Base-by-base conservation (phyloP, 1,140 invertebrate species). In the Nebria ingens region DNA sequence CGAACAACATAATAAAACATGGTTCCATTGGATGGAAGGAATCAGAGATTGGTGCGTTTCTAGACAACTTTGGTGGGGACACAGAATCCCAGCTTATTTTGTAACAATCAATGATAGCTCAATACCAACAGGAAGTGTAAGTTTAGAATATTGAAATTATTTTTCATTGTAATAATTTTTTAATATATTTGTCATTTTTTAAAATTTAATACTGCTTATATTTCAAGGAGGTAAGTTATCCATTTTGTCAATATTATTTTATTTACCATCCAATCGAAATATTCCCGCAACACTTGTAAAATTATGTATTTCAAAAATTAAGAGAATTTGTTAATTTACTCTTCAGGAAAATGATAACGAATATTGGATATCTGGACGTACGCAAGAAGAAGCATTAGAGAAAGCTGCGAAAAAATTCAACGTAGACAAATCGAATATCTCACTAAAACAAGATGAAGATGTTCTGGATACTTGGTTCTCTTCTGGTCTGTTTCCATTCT, bases 391-490 rank as follows among this genome's bases (percentile, higher is more conserved):
- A 71, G 97, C 95, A 0, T 71, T 78, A 52, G 62, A 77, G 51
- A 97, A 97, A 69, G 97, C 97, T 2, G 79, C 83, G 0, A 74
- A 78, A 23, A 87, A 87, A 66, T 97, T 93, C 62, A 79, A 81
- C 6, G 80, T 93, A 9, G 65, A 79, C 1, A 65, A 68, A 19
- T 78, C 81, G 15, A 79, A 89, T 58, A 82, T 99, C 57, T 75
- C 68, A 19, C 73, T 93, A 1, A 69, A 75, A 49, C 86, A 91
- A 73, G 97, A 99, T 74, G 85, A 90, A 38, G 97, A 99, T 80
- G 97, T 99, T 1, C 72, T 99, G 51, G 97, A 99, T 68, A 99
- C 97, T 0, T 99, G 97, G 97, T 99, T 99, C 72, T 98, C 95
- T 13, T 97, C 97, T 0, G 94, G 83, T 2, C 75, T 99, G 1